Percentiles rank a stretch among this genome's conserved stretches.
Conservation (phyloP, 2,113 vertebrate genomes). For the Ceyx margarethae region DNA sequence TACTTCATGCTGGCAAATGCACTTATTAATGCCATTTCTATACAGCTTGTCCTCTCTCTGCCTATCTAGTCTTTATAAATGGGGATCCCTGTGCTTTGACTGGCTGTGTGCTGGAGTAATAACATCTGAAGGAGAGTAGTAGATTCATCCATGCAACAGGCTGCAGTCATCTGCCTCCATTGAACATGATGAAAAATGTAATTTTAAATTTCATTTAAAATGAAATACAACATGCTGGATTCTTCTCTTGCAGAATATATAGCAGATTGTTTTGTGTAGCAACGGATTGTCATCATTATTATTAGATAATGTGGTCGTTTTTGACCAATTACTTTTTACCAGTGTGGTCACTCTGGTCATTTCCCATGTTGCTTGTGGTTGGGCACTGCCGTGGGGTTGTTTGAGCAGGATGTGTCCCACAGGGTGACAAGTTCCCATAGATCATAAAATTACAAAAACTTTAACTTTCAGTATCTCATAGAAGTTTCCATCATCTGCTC, state of each 20-base stretch:
- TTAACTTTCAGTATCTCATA: background rate
- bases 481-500: background rate
- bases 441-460: background rate
- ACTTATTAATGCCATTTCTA: background rate
- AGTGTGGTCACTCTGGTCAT: background rate
- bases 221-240: background rate
- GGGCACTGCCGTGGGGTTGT: background rate
- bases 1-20: background rate
- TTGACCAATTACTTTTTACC: background rate
- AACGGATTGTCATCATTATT: background rate
- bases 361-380: background rate
- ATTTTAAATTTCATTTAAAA: no score
- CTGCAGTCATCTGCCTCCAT: background rate
- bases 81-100: background rate
- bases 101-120: background rate
- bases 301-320: background rate
- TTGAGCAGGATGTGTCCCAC: background rate
- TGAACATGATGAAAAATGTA: background rate
- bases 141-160: accelerated
- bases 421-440: background rate
- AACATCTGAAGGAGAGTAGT: background rate
- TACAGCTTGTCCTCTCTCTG: slow-evolving; percentile 1
- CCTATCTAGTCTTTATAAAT: background rate
- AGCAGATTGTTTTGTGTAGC: background rate
- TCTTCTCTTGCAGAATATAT: background rate